These are phyloP conservation scores for Talpa occidentalis DNA, from an alignment of 2,113 vertebrate species.

Conservation along the genomic window DNA sequence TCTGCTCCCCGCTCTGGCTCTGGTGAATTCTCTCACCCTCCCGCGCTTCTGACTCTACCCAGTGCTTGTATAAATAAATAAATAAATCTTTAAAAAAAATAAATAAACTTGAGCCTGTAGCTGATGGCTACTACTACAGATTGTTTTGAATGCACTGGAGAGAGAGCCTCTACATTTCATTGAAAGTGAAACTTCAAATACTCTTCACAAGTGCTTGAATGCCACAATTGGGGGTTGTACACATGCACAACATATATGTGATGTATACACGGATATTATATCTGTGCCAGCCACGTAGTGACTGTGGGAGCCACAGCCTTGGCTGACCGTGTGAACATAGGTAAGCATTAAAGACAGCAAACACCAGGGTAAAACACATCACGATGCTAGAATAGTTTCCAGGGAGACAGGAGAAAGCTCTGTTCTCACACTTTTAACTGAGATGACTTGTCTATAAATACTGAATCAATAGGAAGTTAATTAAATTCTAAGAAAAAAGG, in stretches of 20 bases:
- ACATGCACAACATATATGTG: too few species aligned
- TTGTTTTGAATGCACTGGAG: neutral
- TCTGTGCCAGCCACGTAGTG: rapidly evolving
- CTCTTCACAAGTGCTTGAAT: neutral
- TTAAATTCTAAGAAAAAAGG: conserved; percentile 5
- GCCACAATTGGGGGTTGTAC: neutral
- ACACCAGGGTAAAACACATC: neutral
- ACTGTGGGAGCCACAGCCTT: neutral
- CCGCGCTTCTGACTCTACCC: too few species aligned
- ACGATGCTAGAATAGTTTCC: neutral
- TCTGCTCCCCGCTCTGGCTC: too few species aligned
- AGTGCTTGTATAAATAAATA: too few species aligned
- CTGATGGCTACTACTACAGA: neutral
- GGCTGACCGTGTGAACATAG: rapidly evolving
- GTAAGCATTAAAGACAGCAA: neutral
- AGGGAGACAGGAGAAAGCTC: neutral
- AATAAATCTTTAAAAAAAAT: too few species aligned
- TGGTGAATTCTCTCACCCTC: too few species aligned
- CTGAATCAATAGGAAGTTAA: conserved; percentile 29
- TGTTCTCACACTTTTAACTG: neutral
- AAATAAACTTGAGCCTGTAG: neutral
- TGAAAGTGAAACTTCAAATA: neutral
- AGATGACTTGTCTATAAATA: neutral
- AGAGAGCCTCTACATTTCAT: neutral
- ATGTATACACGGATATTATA: too few species aligned